Evolutionary conservation across 2,797 vertebrate species (phyloP), one percentile per base, ranked within the genome.

Genomic region (Tiaroga cobitis): DNA sequence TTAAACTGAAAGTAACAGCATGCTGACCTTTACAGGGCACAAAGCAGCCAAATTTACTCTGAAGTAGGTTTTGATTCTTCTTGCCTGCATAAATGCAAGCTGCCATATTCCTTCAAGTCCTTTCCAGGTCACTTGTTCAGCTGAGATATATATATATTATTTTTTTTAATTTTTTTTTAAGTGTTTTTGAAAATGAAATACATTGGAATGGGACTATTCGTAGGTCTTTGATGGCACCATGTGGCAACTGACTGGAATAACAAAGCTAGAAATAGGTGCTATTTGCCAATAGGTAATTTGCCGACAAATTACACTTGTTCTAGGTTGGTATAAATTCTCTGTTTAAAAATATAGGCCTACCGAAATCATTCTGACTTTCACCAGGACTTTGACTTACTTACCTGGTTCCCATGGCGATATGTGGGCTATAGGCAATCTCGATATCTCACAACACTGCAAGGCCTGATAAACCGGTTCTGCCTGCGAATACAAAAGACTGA

Each of bases 401-500:
- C 68, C 67, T 39, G 43, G 77, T 79, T 73, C 68, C 63, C 68
- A 74, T 90, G 86, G 46, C 24, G 26, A 81, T 78, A 90, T 80
- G 65, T 26, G 83, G 86, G 91, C 85, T 90, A 90, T 89, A 90
- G 91, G 90, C 88, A 88, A 92, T 91, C 92, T 90, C 86, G 90
- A 89, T 91, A 91, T 92, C 67, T 89, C 80, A 49, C 78, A 80
- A 84, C 80, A 79, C 72, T 43, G 83, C 54, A 91, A 88, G 65
- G 81, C 92, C 86, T 75, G 92, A 89, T 90, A 88, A 91, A 95
- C 95, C 89, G 87, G 95, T 95, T 93, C 89, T 86, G 69, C 92
- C 21, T 87, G 89, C 18, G 69, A 16, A 90, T 87, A 95, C 94
- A 95, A 95, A 95, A 92, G 92, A 91, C 87, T 93, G 92, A 92